Evolutionary conservation across 2,113 vertebrate genomes (phyloP), one percentile per base, ranked within the genome.

Genomic region (Amia ocellicauda): DNA sequence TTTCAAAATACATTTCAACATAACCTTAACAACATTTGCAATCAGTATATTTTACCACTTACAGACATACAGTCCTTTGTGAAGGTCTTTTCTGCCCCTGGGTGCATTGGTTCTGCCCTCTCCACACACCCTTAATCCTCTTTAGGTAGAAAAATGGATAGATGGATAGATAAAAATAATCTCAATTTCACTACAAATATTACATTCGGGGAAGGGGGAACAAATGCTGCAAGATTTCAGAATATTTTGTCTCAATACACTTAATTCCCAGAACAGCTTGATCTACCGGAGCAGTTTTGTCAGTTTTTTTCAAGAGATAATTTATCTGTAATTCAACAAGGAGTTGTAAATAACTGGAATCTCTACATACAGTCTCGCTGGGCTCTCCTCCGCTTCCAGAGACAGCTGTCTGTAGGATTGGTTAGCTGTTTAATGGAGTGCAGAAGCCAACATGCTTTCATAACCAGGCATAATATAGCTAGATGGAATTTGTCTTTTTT

Each of bases 351-450:
- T 43, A 53, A 42, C 7, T 27, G 31, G 31, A 23, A 66, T 42
- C 47, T 50, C 17, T 57, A 49, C 57, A 22, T 17, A 17, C 7
- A 51, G 55, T 59, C 29, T 66, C 64, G 2, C 45, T 20, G 57
- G 64, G 31, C 29, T 40, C 27, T 19, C 28, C 29, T 22, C 24
- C 27, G 43, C 50, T 52, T 50, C 23, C 64, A 17, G 63, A 42
- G 29, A 43, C 64, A 60, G 47, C 45, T 49, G 56, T 60, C 31
- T 58, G 47, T 66, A 66, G 57, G 64, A 66, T 16, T 58, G 43
- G 43, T 60, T 60, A 52, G 43, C 64, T 51, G 64, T 66, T 52
- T 60, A 66, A 66, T 66, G 54, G 56, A 42, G 56, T 24, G 43
- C 41, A 49, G 26, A 64, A 49, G 31, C 28, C 27, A 47, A 53